Conservation (phyloP, 2,797 vertebrate species). For the Micrastur ruficollis region DNA sequence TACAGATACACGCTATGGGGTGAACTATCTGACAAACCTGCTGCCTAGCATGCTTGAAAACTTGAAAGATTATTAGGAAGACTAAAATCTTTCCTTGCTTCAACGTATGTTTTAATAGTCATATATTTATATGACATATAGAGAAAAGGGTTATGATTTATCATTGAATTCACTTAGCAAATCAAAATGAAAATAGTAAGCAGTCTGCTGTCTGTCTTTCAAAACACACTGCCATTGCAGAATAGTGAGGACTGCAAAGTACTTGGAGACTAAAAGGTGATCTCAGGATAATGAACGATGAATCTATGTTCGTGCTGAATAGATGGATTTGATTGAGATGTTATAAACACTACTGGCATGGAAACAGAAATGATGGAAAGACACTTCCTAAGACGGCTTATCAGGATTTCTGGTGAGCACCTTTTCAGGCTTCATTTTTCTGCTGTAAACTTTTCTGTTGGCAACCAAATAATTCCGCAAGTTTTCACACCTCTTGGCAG, state of each 20-base stretch:
- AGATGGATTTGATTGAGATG: neutral
- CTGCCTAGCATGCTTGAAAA: neutral
- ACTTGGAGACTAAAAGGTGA: neutral
- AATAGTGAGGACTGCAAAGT: neutral
- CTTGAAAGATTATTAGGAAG: neutral
- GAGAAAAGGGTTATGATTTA: neutral
- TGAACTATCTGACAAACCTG: neutral
- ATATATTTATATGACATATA: neutral
- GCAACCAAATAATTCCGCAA: neutral
- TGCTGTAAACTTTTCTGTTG: neutral
- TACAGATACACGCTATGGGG: rapidly evolving
- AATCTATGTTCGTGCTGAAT: neutral
- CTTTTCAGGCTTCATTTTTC: neutral
- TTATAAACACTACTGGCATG: neutral
- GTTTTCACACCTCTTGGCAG: neutral
- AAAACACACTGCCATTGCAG: neutral
- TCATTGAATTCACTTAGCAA: neutral
- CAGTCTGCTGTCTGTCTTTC: neutral
- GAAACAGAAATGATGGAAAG: neutral
- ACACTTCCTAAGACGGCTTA: neutral
- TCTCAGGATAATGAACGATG: neutral
- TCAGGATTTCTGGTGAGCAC: neutral
- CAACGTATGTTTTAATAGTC: neutral
- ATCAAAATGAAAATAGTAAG: neutral
- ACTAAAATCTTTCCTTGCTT: neutral